Conservation (phyloP, 1,140 invertebrate genomes). For the Apolygus lucorum region DNA sequence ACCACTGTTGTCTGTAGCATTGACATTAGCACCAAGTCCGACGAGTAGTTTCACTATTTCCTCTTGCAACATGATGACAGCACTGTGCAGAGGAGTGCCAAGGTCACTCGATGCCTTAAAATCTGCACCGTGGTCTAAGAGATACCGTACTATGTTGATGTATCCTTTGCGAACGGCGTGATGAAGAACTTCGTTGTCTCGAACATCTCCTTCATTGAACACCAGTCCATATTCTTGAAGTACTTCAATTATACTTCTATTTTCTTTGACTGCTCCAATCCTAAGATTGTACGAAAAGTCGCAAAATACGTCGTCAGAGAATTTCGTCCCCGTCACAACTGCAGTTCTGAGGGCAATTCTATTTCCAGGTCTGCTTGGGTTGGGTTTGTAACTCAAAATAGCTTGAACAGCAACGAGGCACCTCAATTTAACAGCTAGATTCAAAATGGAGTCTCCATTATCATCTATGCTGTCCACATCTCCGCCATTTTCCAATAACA, state of each 20-base stretch:
- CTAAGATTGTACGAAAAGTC: neutral
- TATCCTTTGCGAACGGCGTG: neutral
- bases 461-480: neutral
- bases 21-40: neutral
- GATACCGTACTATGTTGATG: neutral
- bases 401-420: neutral
- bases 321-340: neutral
- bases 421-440: neutral
- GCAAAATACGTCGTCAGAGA: neutral
- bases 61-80: neutral
- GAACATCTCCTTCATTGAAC: neutral
- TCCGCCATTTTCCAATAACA: neutral
- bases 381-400: neutral
- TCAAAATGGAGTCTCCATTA: neutral
- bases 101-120: neutral
- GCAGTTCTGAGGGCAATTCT: neutral
- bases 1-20: neutral
- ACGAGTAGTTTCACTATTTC: neutral
- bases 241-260: neutral
- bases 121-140: neutral
- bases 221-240: neutral
- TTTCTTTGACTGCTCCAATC: neutral
- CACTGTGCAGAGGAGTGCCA: neutral
- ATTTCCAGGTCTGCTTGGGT: neutral
- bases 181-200: neutral